Percentiles rank a stretch among this genome's conserved stretches.
phyloP scores from a whole-genome alignment of 2,888 invertebrate species.

The Gastracanthus pulcherrimus region DNA sequence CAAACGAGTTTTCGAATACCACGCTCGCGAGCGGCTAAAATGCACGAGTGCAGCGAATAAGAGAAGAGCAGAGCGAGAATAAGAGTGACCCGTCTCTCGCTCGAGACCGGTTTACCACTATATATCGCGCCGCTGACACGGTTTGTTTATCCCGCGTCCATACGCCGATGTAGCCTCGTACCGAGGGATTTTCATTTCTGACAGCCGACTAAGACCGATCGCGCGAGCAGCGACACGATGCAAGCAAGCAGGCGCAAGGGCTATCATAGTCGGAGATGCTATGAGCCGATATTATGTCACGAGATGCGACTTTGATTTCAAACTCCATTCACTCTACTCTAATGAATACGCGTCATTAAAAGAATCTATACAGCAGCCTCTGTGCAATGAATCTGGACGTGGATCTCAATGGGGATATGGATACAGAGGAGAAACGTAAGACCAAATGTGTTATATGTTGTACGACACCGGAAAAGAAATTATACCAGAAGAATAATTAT shows the following conservation, averaged over 20 bases:
- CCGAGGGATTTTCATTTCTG: constrained; percentile 7
- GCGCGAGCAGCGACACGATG: not conserved
- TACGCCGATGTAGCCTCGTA: not conserved
- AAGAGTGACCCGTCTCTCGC: not conserved
- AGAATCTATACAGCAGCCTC: not conserved
- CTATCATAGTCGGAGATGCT: not conserved
- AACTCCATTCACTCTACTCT: not conserved
- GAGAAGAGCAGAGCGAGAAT: not conserved
- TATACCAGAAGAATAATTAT: not conserved
- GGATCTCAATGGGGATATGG: no score
- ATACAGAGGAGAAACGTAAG: no score
- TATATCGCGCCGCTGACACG: constrained; percentile 8
- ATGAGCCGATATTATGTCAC: constrained; percentile 10
- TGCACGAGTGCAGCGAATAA: not conserved
- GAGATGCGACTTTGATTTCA: constrained; percentile 3
- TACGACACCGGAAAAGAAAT: no score
- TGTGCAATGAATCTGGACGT: no score
- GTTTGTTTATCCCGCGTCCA: constrained; percentile 9
- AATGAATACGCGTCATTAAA: not conserved
- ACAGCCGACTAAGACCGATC: constrained; percentile 23
- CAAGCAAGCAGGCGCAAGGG: not conserved
- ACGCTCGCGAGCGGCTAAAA: not conserved
- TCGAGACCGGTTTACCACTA: not conserved
- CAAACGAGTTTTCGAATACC: not conserved
- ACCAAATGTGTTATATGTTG: no score